These are phyloP conservation scores for Hartigia nigra DNA, from an alignment of 2,888 invertebrate genomes.

Conservation along the genomic window DNA sequence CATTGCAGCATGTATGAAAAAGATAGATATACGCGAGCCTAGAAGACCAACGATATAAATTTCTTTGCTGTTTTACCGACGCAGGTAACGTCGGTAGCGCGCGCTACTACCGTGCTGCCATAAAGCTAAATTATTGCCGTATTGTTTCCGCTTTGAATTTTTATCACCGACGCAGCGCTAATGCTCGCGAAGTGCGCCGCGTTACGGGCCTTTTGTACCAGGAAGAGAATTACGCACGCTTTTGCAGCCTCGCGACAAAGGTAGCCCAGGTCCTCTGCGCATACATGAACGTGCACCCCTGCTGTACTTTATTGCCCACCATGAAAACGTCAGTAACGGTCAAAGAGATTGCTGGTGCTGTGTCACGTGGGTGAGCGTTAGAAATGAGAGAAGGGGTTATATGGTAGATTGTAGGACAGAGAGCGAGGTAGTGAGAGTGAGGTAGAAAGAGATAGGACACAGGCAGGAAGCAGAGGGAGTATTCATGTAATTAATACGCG, in stretches of 20 bases:
- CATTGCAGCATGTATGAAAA: neutral
- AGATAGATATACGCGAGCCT: neutral
- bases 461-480: neutral
- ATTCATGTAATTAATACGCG: neutral
- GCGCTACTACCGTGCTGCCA: constrained; percentile 6
- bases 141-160: constrained; percentile 25
- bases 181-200: constrained; percentile 2
- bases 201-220: constrained; percentile 18
- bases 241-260: constrained; percentile 17
- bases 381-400: neutral
- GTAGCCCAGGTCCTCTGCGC: neutral
- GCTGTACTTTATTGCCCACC: constrained; percentile 16
- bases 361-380: neutral
- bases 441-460: no score
- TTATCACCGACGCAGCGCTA: constrained; percentile 11
- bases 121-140: constrained; percentile 23
- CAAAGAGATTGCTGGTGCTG: constrained; percentile 11
- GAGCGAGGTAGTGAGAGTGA: neutral
- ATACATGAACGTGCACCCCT: neutral
- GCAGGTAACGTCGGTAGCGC: neutral
- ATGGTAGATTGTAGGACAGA: neutral
- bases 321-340: constrained; percentile 14
- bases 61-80: constrained; percentile 16
- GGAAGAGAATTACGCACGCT: constrained; percentile 24
- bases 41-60: constrained; percentile 1